Base-by-base conservation (phyloP, 2,797 vertebrate species). In the Hozukius guyotensis region DNA sequence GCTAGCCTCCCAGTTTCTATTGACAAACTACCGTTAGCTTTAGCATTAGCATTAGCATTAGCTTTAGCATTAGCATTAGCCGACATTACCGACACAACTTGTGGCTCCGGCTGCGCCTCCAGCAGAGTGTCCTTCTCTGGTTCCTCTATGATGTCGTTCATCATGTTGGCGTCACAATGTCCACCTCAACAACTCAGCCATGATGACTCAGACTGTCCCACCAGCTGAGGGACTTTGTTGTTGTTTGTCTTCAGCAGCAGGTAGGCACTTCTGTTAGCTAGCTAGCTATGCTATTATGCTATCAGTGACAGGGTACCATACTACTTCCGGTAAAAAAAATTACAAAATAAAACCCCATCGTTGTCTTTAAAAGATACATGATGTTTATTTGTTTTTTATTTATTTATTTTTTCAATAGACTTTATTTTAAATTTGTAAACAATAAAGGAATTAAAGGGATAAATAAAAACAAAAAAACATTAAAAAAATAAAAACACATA, bases 81-180 rank as follows among this genome's bases (percentile, higher is more conserved):
- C 32, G 59, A 49, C 77, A 76, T 88, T 90, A 95, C 94, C 93
- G 92, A 79, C 64, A 81, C 62, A 73, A 76, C 85, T 66, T 80
- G 82, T 24, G 86, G 38, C 69, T 93, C 88, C 31, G 90, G 84
- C 56, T 72, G 86, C 61, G 83, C 72, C 2, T 94, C 91, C 72
- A 95, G 88, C 31, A 95, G 80, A 8, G 55, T 72, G 73, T 92
- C 94, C 80, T 90, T 95, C 89, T 96, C 95, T 5, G 93, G 94
- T 31, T 95, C 94, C 81, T 96, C 95, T 65, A 94, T 90, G 80
- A 94, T 96, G 87, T 95, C 94, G 92, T 91, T 95, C 94, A 95
- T 95, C 94, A 95, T 95, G 77, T 81, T 90, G 78, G 53, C 84
- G 89, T 95, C 94, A 94, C 89, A 80, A 53, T 75, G 66, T 31